These are phyloP conservation scores for Pholis gunnellus DNA, from an alignment of 2,113 vertebrate genomes.

Conservation along the genomic window DNA sequence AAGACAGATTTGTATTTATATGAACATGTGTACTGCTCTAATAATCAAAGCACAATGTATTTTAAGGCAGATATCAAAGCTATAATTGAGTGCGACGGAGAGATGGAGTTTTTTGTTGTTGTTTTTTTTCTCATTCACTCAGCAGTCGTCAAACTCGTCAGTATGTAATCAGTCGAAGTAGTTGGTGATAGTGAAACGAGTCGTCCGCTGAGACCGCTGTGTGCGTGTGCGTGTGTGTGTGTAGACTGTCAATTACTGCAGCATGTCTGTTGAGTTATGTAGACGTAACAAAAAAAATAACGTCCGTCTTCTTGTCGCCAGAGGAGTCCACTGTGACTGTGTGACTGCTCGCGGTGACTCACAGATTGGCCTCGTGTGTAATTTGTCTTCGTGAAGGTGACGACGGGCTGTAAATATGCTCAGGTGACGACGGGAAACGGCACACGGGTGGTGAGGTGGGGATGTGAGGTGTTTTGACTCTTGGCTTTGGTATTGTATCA, in stretches of 20 bases:
- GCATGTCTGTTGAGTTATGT: neutral
- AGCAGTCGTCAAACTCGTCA: conserved; percentile 14
- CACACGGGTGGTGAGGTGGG: neutral
- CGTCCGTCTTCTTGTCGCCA: conserved; percentile 19
- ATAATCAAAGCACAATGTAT: conserved; percentile 83
- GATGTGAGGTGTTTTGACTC: conserved; percentile 14
- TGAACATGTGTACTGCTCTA: conserved; percentile 70
- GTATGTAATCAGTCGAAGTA: conserved; percentile 11
- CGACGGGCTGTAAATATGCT: conserved; percentile 41
- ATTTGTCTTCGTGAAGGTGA: neutral
- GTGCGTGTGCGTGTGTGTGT: neutral
- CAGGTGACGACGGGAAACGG: conserved; percentile 34
- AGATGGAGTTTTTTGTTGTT: conserved; percentile 24
- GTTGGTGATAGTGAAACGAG: conserved; percentile 4
- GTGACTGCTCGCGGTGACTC: conserved; percentile 4
- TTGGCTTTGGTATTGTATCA: neutral
- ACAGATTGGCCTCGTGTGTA: conserved; percentile 8
- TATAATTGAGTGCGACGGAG: conserved; percentile 47
- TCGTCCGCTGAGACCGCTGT: conserved; percentile 12
- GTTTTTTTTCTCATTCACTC: neutral
- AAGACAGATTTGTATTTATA: conserved; percentile 79
- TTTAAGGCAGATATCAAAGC: conserved; percentile 59
- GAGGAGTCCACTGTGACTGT: neutral
- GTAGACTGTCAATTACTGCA: neutral
- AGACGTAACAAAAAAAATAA: neutral